Conservation (phyloP, 1,140 invertebrate genomes). For the Trichogramma pretiosum region DNA sequence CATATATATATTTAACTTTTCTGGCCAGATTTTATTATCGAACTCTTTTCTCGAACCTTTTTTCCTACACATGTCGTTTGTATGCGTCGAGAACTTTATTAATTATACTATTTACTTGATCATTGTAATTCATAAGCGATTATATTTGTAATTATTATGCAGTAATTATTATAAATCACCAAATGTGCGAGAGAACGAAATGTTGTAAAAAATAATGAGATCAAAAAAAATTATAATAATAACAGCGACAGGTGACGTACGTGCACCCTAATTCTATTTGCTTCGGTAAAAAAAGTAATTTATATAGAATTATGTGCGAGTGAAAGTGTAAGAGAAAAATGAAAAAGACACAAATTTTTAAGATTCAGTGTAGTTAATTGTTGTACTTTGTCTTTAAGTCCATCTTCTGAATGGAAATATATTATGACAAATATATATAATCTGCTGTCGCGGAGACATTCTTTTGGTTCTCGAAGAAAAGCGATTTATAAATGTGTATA, state of each 20-base stretch:
- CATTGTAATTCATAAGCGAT: too few species aligned
- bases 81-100: too few species aligned
- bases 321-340: not conserved
- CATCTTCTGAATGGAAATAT: slow-evolving; percentile 9
- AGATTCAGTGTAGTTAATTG: slow-evolving; percentile 17
- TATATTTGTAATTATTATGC: too few species aligned
- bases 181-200: not conserved
- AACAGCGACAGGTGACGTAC: too few species aligned
- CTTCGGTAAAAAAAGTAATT: not conserved
- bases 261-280: too few species aligned
- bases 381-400: slow-evolving; percentile 15
- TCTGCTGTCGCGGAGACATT: slow-evolving; percentile 2
- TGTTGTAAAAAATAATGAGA: not conserved
- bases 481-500: slow-evolving; percentile 1
- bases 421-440: too few species aligned
- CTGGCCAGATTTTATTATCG: too few species aligned
- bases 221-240: too few species aligned
- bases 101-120: too few species aligned
- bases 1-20: too few species aligned
- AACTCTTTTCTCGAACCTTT: too few species aligned
- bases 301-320: not conserved
- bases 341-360: not conserved
- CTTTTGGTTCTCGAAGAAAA: slow-evolving; percentile 3
- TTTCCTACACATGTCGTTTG: too few species aligned
- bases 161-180: slow-evolving; percentile 6